phyloP scores from a whole-genome alignment of 1,140 invertebrate genomes.

The Drosophila lacteicornis region DNA sequence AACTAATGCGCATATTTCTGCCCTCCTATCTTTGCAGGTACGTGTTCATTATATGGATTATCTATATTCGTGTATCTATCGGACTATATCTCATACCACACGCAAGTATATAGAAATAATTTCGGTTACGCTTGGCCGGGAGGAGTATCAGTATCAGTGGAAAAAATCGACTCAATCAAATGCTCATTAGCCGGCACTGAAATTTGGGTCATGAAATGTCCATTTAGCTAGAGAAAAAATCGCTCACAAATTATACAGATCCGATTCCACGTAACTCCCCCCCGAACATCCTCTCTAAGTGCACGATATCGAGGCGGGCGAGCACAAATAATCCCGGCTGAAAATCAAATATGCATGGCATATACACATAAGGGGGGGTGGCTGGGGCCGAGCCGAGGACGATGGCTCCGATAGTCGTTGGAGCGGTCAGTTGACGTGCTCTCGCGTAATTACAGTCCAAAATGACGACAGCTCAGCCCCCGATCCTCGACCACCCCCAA shows the following conservation, averaged over 20 bases:
- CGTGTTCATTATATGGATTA: constrained; percentile 25
- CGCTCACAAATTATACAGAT: constrained; percentile 58
- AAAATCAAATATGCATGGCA: constrained; percentile 65
- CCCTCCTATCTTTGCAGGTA: constrained; percentile 62
- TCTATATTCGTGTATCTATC: constrained; percentile 32
- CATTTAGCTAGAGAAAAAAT: constrained; percentile 54
- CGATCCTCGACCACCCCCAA: not conserved
- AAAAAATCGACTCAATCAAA: constrained; percentile 51
- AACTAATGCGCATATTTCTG: constrained; percentile 2
- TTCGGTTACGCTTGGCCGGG: constrained; percentile 22
- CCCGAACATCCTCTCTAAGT: constrained; percentile 39
- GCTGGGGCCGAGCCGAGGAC: not conserved
- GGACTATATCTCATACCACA: constrained; percentile 20
- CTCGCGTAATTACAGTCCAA: constrained; percentile 72
- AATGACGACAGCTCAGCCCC: constrained; percentile 50
- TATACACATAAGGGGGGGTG: not conserved
- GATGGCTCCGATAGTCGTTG: constrained; percentile 63
- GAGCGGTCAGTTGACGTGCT: constrained; percentile 75
- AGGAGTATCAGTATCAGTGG: constrained; percentile 21
- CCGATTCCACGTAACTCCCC: constrained; percentile 22
- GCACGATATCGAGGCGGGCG: constrained; percentile 36
- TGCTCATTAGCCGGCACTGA: constrained; percentile 43
- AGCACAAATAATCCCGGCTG: constrained; percentile 47
- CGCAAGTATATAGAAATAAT: constrained; percentile 57
- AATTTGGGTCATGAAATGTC: constrained; percentile 72